Percentiles rank a stretch among this genome's conserved stretches.
Evolutionary conservation across 2,888 invertebrate genomes (phyloP).

Genomic region (Lasioglossum zephyrum): DNA sequence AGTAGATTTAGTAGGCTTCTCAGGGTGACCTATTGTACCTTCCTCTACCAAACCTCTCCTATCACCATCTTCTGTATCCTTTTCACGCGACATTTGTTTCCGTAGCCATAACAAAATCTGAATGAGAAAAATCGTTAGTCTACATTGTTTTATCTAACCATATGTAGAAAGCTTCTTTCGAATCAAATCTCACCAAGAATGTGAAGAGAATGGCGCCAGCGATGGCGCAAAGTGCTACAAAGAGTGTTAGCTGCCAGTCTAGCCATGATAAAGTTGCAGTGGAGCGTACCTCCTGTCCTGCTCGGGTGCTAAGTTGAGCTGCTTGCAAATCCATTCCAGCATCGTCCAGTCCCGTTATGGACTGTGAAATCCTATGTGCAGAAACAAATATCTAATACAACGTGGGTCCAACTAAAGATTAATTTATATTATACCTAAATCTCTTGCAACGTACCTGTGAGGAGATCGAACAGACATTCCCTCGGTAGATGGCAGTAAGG

Average conservation of each 20-base stretch:
- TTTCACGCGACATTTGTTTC: slow-evolving; percentile 84
- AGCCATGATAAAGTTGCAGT: slow-evolving; percentile 80
- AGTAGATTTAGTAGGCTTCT: slow-evolving; percentile 74
- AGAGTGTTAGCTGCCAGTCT: slow-evolving; percentile 81
- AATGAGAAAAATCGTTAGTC: background rate
- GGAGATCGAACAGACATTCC: slow-evolving; percentile 83
- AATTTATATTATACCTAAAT: background rate
- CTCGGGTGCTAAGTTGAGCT: slow-evolving; percentile 77
- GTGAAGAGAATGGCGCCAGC: slow-evolving; percentile 82
- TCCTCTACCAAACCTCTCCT: slow-evolving; percentile 83
- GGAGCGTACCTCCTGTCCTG: slow-evolving; percentile 81
- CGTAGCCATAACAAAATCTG: slow-evolving; percentile 84
- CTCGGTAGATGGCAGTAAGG: slow-evolving; percentile 79
- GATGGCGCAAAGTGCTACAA: slow-evolving; percentile 81
- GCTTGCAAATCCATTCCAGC: slow-evolving; percentile 84
- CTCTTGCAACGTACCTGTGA: slow-evolving; percentile 75
- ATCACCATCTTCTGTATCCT: slow-evolving; percentile 82
- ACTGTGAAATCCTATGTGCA: slow-evolving; percentile 81
- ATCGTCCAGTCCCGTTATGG: slow-evolving; percentile 84
- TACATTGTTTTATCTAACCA: background rate
- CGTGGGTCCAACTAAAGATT: background rate
- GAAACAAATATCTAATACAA: slow-evolving; percentile 12
- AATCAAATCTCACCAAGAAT: slow-evolving; percentile 78
- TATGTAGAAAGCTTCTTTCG: background rate
- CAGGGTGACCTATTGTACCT: slow-evolving; percentile 74